Conservation (phyloP, 2,888 invertebrate species). For the Trichacis sp. region DNA sequence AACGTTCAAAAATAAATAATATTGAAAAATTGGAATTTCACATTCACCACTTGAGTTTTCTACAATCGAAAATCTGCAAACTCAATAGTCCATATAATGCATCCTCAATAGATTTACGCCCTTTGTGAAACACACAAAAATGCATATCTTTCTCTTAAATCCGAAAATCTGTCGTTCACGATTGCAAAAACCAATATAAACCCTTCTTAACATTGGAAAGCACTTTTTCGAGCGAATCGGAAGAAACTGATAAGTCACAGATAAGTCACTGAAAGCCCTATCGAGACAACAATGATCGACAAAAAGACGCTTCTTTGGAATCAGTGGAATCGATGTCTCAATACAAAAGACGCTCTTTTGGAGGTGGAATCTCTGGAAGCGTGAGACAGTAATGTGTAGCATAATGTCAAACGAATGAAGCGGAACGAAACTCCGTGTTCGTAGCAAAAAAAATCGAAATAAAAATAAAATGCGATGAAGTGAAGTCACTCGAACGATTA, state of each 20-base stretch:
- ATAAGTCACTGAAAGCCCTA: too few species aligned
- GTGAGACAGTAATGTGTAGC: not conserved
- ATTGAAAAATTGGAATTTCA: too few species aligned
- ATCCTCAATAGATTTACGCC: too few species aligned
- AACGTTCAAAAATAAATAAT: too few species aligned
- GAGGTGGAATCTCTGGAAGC: not conserved
- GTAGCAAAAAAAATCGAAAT: not conserved
- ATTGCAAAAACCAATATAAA: too few species aligned
- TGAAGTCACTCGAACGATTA: constrained; percentile 7
- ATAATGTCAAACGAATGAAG: constrained; percentile 2
- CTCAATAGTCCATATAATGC: too few species aligned
- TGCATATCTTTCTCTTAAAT: not conserved
- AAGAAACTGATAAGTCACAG: too few species aligned
- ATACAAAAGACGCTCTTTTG: not conserved
- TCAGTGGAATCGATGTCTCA: not conserved
- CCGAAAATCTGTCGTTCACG: not conserved
- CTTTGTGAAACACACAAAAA: too few species aligned
- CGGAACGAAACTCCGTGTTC: constrained; percentile 1
- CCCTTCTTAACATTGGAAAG: too few species aligned
- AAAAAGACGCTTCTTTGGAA: not conserved
- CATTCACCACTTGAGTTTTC: too few species aligned
- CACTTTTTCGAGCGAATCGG: too few species aligned
- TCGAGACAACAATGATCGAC: not conserved
- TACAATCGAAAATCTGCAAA: too few species aligned
- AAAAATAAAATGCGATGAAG: not conserved